These are phyloP conservation scores for Nomada fabriciana DNA, from an alignment of 2,888 invertebrate genomes.

Conservation along the genomic window DNA sequence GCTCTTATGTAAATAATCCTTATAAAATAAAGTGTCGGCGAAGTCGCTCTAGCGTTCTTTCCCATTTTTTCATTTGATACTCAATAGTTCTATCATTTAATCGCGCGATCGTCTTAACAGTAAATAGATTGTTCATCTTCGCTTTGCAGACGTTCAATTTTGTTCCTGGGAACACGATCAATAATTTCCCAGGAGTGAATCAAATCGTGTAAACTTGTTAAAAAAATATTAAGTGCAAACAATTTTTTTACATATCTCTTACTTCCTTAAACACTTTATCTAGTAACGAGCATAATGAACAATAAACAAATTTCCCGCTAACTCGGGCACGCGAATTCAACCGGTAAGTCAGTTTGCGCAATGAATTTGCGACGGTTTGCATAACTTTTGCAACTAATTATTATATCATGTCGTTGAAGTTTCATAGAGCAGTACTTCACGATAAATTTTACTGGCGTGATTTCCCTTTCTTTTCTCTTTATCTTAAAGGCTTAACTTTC, in stretches of 20 bases:
- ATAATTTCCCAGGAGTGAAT: slow-evolving; percentile 41
- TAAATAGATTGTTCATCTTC: slow-evolving; percentile 2
- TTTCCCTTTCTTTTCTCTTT: too few species aligned
- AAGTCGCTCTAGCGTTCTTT: neutral
- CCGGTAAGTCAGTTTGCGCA: slow-evolving; percentile 8
- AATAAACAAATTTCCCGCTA: slow-evolving; percentile 5
- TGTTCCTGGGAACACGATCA: slow-evolving; percentile 44
- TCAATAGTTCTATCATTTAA: neutral
- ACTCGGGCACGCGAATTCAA: neutral
- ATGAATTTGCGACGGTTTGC: neutral
- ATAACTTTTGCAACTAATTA: too few species aligned
- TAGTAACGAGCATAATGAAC: slow-evolving; percentile 8
- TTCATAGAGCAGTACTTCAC: too few species aligned
- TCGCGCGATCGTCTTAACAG: slow-evolving; percentile 12
- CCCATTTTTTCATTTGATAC: slow-evolving; percentile 5
- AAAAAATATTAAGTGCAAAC: slow-evolving; percentile 53
- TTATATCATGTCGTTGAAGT: too few species aligned
- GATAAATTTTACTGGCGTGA: too few species aligned
- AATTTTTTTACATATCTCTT: slow-evolving; percentile 17
- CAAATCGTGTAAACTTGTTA: slow-evolving; percentile 44
- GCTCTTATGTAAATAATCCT: neutral
- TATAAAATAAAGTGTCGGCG: neutral
- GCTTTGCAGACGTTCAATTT: slow-evolving; percentile 23
- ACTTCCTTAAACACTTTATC: slow-evolving; percentile 1
- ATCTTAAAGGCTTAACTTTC: too few species aligned